Conservation (phyloP, 2,888 invertebrate genomes). For the Drosophila eohydei region DNA sequence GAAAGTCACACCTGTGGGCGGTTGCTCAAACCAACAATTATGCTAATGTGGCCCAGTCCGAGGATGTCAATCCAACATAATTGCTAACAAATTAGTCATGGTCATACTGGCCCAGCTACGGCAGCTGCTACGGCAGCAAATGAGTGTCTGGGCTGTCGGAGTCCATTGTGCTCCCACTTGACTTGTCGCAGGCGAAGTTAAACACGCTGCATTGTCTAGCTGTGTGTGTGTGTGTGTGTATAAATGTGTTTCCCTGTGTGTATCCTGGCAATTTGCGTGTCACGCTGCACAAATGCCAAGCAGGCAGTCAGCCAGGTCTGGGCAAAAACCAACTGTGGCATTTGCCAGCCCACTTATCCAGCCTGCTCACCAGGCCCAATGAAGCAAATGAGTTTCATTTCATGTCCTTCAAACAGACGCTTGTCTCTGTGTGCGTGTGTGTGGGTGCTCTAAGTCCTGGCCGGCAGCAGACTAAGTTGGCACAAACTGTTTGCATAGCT, state of each 20-base stretch:
- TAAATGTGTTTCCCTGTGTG: conserved; percentile 35
- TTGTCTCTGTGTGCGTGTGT: conserved; percentile 1
- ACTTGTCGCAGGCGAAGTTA: conserved; percentile 56
- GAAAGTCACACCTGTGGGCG: conserved; percentile 56
- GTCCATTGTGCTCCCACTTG: conserved; percentile 58
- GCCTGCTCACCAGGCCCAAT: conserved; percentile 45
- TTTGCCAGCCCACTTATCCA: conserved; percentile 31
- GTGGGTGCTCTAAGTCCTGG: conserved; percentile 14
- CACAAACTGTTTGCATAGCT: conserved; percentile 52
- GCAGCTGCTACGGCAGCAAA: conserved; percentile 33
- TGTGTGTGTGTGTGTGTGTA: conserved; percentile 21
- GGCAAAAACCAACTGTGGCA: conserved; percentile 71
- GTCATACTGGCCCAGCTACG: conserved; percentile 31
- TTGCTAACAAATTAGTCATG: conserved; percentile 79
- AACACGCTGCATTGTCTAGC: conserved; percentile 49
- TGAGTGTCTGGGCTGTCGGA: conserved; percentile 48
- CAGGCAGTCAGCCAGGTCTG: conserved; percentile 30
- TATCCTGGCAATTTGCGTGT: conserved; percentile 73
- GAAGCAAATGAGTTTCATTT: conserved; percentile 72
- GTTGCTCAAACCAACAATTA: conserved; percentile 71
- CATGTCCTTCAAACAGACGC: conserved; percentile 64
- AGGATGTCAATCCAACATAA: conserved; percentile 73
- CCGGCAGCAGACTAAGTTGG: conserved; percentile 38
- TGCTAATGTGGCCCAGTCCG: conserved; percentile 70
- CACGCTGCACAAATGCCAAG: conserved; percentile 60